A percentile compares a stretch with the other conserved stretches of the same genome.
Evolutionary conservation across 2,888 invertebrate species (phyloP).

Genomic region (Heliconius erato): DNA sequence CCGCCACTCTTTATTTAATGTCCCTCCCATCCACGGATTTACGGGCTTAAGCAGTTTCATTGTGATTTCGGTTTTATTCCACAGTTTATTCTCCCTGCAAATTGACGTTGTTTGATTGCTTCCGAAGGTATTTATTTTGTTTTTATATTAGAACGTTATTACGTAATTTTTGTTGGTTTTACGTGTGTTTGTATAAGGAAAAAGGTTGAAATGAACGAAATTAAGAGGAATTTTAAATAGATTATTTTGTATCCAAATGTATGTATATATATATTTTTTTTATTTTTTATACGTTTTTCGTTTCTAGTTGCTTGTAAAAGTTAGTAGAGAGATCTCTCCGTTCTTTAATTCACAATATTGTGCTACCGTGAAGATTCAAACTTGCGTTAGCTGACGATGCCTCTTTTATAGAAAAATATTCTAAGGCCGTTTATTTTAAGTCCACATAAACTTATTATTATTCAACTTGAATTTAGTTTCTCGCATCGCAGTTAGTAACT

Average conservation of each 20-base stretch:
- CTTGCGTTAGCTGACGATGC: background rate
- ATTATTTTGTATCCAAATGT: background rate
- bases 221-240: background rate
- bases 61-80: conserved; percentile 42
- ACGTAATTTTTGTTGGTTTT: conserved; percentile 8
- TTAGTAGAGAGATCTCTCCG: background rate
- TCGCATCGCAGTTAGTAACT: background rate
- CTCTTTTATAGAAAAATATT: background rate
- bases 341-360: background rate
- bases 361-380: background rate
- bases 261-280: background rate
- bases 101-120: conserved; percentile 32
- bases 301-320: background rate
- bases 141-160: conserved; percentile 14
- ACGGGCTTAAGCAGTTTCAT: conserved; percentile 45
- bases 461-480: conserved; percentile 1
- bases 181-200: background rate
- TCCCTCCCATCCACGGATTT: conserved; percentile 63
- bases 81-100: conserved; percentile 25
- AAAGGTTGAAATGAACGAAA: background rate
- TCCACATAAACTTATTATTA: background rate
- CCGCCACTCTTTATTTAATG: conserved; percentile 67
- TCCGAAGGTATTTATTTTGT: conserved; percentile 26
- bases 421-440: no score
- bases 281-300: background rate